Conservation (phyloP, 2,113 vertebrate species). For the Arvicanthis niloticus region DNA sequence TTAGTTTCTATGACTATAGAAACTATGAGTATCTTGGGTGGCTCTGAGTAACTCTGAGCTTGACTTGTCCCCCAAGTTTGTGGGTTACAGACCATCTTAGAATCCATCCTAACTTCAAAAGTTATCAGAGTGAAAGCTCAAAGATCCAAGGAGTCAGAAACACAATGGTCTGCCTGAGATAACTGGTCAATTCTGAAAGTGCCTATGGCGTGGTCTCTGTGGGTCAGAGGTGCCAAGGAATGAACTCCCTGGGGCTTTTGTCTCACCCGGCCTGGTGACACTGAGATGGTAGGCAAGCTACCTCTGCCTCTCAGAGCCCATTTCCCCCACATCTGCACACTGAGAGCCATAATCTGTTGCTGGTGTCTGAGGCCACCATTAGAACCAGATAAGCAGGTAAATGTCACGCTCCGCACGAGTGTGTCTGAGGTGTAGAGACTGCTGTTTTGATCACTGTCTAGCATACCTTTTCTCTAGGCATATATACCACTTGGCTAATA, state of each 20-base stretch:
- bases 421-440: neutral
- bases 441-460: neutral
- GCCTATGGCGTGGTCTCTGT: neutral
- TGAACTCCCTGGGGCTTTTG: neutral
- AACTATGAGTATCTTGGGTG: neutral
- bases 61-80: neutral
- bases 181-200: neutral
- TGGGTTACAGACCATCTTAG: neutral
- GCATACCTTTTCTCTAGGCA: neutral
- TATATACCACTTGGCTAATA: neutral
- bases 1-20: neutral
- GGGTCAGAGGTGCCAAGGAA: neutral
- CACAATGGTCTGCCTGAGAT: neutral
- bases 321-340: slow-evolving; percentile 9
- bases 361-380: neutral
- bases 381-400: neutral
- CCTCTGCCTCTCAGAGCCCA: neutral
- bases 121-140: slow-evolving; percentile 2
- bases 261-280: neutral
- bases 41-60: neutral
- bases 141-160: neutral
- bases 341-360: neutral
- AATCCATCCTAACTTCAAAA: neutral
- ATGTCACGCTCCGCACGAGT: neutral
- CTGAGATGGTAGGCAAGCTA: neutral